A percentile compares a stretch with the other conserved stretches of the same genome.
Conservation (phyloP, 2,797 vertebrate genomes). For the Enteromius unitaeniatus region DNA sequence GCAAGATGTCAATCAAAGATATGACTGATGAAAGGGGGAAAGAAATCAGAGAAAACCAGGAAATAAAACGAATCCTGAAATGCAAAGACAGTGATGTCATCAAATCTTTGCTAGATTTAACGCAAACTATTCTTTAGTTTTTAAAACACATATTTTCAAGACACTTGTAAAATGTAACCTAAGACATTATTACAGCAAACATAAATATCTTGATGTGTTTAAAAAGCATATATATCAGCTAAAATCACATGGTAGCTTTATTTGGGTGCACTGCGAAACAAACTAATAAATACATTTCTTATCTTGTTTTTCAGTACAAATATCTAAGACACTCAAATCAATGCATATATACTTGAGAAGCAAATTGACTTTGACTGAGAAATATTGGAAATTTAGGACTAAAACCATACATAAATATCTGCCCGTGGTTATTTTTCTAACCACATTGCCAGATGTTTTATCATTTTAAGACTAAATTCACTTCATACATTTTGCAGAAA, state of each 20-base stretch:
- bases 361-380: background rate
- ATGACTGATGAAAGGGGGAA: conserved; percentile 28
- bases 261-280: background rate
- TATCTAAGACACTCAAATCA: background rate
- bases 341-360: background rate
- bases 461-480: background rate
- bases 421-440: background rate
- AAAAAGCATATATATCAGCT: background rate
- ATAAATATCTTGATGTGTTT: background rate
- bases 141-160: background rate
- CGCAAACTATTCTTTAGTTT: background rate
- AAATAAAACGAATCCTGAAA: background rate
- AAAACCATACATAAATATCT: background rate
- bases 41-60: background rate
- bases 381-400: background rate
- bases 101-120: background rate
- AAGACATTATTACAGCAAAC: background rate
- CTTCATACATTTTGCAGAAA: background rate
- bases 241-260: background rate
- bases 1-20: conserved; percentile 37
- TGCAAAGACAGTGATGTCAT: background rate
- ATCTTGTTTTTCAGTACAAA: background rate
- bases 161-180: background rate
- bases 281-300: background rate
- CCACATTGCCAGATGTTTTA: no score